These are phyloP conservation scores for Mormyrus hasselquistii DNA, from an alignment of 2,797 vertebrate species.

Conservation along the genomic window DNA sequence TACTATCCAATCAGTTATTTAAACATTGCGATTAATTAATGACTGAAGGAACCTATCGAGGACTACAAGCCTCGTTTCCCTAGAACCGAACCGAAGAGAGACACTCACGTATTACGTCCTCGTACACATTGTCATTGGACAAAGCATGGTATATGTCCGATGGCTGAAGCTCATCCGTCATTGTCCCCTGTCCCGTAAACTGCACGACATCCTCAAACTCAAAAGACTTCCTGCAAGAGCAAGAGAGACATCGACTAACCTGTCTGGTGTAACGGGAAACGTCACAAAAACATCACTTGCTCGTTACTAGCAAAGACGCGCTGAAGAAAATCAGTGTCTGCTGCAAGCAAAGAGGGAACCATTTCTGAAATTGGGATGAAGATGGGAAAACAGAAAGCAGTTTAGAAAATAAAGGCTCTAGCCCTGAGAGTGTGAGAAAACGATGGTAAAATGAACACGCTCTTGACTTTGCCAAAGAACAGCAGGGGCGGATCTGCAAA, in stretches of 20 bases:
- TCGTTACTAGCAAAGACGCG: background rate
- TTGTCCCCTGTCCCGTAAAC: conserved; percentile 55
- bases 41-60: background rate
- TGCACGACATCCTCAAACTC: conserved; percentile 91
- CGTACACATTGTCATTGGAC: conserved; percentile 94
- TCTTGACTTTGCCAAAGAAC: background rate
- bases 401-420: background rate
- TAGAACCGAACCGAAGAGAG: background rate
- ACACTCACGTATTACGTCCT: conserved; percentile 88
- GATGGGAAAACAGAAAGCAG: background rate
- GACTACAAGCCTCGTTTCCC: background rate
- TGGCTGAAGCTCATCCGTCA: conserved; percentile 52
- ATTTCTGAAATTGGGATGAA: background rate
- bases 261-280: background rate
- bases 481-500: conserved; percentile 22
- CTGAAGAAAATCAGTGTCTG: background rate
- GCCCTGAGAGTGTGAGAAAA: background rate
- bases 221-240: conserved; percentile 83
- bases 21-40: background rate
- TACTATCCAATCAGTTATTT: conserved; percentile 5
- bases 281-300: background rate
- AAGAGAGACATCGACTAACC: background rate
- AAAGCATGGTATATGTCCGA: conserved; percentile 73
- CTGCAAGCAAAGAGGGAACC: background rate
- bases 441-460: background rate